Percentiles rank a stretch among this genome's conserved stretches.
Conservation (phyloP, 2,797 vertebrate genomes). For the Denticeps clupeoides region DNA sequence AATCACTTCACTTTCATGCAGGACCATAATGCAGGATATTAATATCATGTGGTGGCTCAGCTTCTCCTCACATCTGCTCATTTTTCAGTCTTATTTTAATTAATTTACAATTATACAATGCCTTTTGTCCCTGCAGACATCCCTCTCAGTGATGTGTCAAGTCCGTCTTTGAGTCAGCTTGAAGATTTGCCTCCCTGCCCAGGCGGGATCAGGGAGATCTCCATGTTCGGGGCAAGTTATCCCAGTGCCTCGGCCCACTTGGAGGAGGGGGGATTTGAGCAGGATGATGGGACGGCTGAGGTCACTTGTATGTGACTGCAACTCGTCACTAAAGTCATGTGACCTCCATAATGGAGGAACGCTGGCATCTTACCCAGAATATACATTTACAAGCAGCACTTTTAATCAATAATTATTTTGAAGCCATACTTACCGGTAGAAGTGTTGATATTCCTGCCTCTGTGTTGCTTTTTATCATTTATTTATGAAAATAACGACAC, state of each 20-base stretch:
- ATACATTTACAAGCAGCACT: constrained; percentile 34
- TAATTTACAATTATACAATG: not conserved
- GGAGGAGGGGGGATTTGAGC: constrained; percentile 82
- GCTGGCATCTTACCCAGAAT: constrained; percentile 18
- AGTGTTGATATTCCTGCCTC: constrained; percentile 8
- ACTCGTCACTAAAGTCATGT: not conserved
- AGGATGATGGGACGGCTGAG: constrained; percentile 84
- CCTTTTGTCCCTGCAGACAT: constrained; percentile 27
- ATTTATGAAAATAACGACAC: no score
- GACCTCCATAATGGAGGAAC: not conserved
- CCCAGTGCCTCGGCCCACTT: constrained; percentile 67
- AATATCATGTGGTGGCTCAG: no score
- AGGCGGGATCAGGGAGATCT: constrained; percentile 59
- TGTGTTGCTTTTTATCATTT: no score
- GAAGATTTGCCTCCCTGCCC: constrained; percentile 36
- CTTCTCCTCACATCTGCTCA: not conserved
- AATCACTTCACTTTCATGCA: no score
- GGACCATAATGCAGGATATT: no score
- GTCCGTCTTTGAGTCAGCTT: constrained; percentile 38
- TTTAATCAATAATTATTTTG: constrained; percentile 21
- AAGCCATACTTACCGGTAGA: constrained; percentile 42
- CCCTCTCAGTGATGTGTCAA: constrained; percentile 33
- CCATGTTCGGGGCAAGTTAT: constrained; percentile 65
- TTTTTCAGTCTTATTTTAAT: not conserved
- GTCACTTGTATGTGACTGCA: constrained; percentile 87